Conservation (phyloP, 2,113 vertebrate species). For the Hypanus sabinus region DNA sequence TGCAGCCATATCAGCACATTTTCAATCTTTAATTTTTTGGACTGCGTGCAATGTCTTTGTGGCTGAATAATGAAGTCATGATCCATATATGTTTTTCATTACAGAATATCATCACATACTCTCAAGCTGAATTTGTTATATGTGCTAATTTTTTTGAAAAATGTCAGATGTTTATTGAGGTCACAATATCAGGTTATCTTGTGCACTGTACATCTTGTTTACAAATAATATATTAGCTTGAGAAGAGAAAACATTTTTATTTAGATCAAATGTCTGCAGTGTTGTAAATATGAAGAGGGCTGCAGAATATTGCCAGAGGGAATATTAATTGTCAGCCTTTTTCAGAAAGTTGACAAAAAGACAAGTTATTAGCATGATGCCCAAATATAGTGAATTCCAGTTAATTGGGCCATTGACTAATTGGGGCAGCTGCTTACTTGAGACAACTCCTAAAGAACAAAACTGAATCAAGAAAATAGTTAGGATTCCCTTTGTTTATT, state of each 20-base stretch:
- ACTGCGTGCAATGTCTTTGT: neutral
- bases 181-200: neutral
- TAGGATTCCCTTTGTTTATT: no score
- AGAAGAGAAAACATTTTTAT: slow-evolving; percentile 9
- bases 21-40: neutral
- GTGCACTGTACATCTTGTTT: slow-evolving; percentile 24
- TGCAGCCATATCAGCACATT: neutral
- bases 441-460: no score
- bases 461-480: no score
- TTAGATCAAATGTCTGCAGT: slow-evolving; percentile 11
- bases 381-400: neutral
- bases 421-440: no score
- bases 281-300: slow-evolving; percentile 14
- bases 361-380: neutral
- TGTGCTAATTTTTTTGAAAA: neutral
- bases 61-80: neutral
- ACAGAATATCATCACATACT: neutral
- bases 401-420: no score
- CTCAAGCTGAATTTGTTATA: slow-evolving; percentile 15
- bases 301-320: neutral
- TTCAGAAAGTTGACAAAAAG: slow-evolving; percentile 7
- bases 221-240: slow-evolving; percentile 22
- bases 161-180: neutral
- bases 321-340: neutral
- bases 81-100: slow-evolving; percentile 11